Base-by-base conservation (phyloP, 1,140 invertebrate species). In the Drosophila miranda region DNA sequence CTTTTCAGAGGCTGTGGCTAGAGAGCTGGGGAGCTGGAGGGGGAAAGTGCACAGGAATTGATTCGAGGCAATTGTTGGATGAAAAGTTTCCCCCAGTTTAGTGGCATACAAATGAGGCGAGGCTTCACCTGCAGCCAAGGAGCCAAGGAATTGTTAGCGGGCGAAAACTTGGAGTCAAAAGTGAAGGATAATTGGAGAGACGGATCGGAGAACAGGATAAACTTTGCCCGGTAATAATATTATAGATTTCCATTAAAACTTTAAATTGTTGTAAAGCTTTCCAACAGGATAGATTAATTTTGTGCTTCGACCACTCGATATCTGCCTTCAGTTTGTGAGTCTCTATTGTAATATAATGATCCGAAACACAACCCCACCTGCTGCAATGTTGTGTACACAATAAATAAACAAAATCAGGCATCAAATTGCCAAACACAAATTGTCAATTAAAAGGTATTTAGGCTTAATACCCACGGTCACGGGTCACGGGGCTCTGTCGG, bases 361-460 rank as follows among this genome's bases (percentile, higher is more conserved):
- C 30, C 66, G 2, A 30, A 19, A 14, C 26, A 44, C 49, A 48
- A 21, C 26, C 41, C 38, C 23, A 21, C n/a, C 52, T 34, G 48
- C 42, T 23, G 38, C 26, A 43, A n/a, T 19, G 4, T 41, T 49
- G 34, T n/a, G 43, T 45, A 42, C 42, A 55, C 53, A 75, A 86
- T 77, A 86, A 86, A 77, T 80, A 75, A 84, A 74, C 81, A 74
- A 69, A 80, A 80, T 84, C 64, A 71, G 45, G 45, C 81, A 66
- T 77, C 68, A 74, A 86, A 78, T 64, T 30, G 58, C 57, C 59
- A 57, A 77, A 81, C 81, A 84, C 81, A 84, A 84, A 84, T 84
- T 89, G 84, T 89, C 84, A 89, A 89, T 89, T 89, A 89, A 89
- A 89, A 89, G 84, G 84, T 89, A 89, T 89, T 89, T 89, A 84